These are phyloP conservation scores for Caenorhabditis inopinata DNA, from an alignment of 1,140 invertebrate species.

Conservation along the genomic window DNA sequence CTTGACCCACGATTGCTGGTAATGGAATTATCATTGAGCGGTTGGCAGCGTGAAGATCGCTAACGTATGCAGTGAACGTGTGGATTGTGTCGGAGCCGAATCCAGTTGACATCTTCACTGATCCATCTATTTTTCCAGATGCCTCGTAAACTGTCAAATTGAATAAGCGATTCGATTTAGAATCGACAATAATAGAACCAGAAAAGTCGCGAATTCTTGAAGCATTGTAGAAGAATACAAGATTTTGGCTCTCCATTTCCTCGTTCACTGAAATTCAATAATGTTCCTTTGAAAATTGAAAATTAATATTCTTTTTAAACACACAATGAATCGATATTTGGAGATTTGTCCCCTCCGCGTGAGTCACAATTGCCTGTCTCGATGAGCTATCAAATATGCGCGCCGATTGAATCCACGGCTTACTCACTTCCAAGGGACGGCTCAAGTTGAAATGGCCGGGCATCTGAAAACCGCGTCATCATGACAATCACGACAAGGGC, in stretches of 20 bases:
- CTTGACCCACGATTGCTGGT: constrained; percentile 46
- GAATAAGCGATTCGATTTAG: constrained; percentile 41
- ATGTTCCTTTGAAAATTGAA: background rate
- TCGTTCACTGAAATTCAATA: constrained; percentile 14
- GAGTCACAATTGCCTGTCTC: constrained; percentile 46
- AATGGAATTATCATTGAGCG: constrained; percentile 46
- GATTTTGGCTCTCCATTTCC: constrained; percentile 7
- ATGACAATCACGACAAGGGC: too few relatives aligned
- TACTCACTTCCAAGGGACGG: constrained; percentile 28
- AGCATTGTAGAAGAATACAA: constrained; percentile 47
- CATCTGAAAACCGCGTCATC: constrained; percentile 45
- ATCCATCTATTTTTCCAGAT: constrained; percentile 47
- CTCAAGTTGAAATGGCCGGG: constrained; percentile 37
- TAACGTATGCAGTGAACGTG: constrained; percentile 43
- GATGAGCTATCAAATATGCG: constrained; percentile 40
- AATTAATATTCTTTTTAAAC: background rate
- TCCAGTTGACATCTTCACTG: constrained; percentile 43
- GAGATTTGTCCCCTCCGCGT: constrained; percentile 47
- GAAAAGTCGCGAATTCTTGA: constrained; percentile 41
- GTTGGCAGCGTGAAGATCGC: constrained; percentile 44
- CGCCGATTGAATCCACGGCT: constrained; percentile 52
- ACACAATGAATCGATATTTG: constrained; percentile 42
- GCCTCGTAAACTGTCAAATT: constrained; percentile 47
- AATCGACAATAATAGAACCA: constrained; percentile 48
- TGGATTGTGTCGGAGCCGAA: constrained; percentile 40